A percentile compares a stretch with the other conserved stretches of the same genome.
These are phyloP conservation scores for Cichladusa arquata DNA, from an alignment of 2,113 vertebrate species.

Conservation along the genomic window DNA sequence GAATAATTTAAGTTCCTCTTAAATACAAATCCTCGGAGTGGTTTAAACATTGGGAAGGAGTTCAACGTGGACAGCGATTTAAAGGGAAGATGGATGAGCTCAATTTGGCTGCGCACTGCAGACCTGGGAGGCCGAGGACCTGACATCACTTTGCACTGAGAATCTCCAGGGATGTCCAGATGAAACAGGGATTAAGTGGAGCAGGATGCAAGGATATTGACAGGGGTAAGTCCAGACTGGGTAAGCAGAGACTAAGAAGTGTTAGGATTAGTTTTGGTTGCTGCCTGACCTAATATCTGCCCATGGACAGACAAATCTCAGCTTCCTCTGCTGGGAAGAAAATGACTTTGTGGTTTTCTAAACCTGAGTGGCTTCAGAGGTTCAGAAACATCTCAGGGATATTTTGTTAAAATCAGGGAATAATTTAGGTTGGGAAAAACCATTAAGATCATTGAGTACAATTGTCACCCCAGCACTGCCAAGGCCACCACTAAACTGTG, in stretches of 20 bases:
- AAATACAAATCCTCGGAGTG: slow-evolving; percentile 72
- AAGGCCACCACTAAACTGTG: background rate
- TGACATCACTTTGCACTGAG: slow-evolving; percentile 41
- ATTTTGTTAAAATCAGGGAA: background rate
- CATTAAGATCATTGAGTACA: background rate
- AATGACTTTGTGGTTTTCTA: background rate
- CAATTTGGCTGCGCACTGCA: slow-evolving; percentile 34
- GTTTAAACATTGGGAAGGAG: slow-evolving; percentile 70
- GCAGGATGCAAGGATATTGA: background rate
- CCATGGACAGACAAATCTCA: background rate
- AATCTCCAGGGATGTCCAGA: background rate
- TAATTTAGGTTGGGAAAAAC: background rate
- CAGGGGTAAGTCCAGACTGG: background rate
- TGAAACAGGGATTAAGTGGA: background rate
- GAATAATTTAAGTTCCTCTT: slow-evolving; percentile 71
- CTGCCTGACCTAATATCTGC: background rate
- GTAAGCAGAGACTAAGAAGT: background rate
- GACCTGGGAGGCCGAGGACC: background rate
- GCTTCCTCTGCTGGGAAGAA: background rate
- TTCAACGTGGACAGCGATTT: slow-evolving; percentile 59
- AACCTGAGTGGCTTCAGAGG: background rate
- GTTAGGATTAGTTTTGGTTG: background rate
- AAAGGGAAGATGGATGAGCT: slow-evolving; percentile 22
- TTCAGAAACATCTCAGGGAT: background rate
- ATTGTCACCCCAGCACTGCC: too few relatives aligned